Base-by-base conservation (phyloP, 2,113 vertebrate genomes). In the Solea solea region DNA sequence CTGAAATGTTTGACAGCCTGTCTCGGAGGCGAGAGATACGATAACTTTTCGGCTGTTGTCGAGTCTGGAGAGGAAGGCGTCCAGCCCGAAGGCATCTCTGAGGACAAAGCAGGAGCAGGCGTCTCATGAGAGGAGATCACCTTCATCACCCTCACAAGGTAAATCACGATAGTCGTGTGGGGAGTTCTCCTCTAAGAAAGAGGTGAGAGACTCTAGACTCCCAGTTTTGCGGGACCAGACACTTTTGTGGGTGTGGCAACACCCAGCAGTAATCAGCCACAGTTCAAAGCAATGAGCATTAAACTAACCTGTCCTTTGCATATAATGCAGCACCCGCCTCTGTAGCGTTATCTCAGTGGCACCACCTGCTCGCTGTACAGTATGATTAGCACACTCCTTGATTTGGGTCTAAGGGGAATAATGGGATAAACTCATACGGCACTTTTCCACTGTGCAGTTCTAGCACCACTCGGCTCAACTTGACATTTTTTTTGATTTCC, bases 11-110 rank as follows among this genome's bases (percentile, higher is more conserved):
- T 64, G 34, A 67, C 45, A 73, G 48, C 51, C 28, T 74, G 90
- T 86, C 80, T 91, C 89, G 15, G 64, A 92, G 45, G 93, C 91
- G 46, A 92, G 91, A 0, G 97, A 97, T 25, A 89, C 79, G 0
- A 41, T 97, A 64, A 90, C 81, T 42, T 97, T 97, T 87, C 88
- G 72, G 59, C 93, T 95, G 84, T 93, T 87, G 0, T 82, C 91
- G 16, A 76, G 87, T 74, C 55, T 64, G 0, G 93, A 95, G 6
- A 88, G 80, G 72, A 92, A 68, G 66, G 56, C 74, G 9, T 84
- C 86, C 27, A 76, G 68, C n/a, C 78, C 88, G 1, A 39, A 67
- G 0, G 78, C 80, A 25, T 72, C 49, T 13, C 59, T 62, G 5
- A 78, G 10, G 13, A 70, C 59, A 34, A 89, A 72, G 69, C 75